Percentiles rank a stretch among this genome's conserved stretches.
phyloP scores from a whole-genome alignment of 2,797 vertebrate species.

The Oreonectes daqikongensis region DNA sequence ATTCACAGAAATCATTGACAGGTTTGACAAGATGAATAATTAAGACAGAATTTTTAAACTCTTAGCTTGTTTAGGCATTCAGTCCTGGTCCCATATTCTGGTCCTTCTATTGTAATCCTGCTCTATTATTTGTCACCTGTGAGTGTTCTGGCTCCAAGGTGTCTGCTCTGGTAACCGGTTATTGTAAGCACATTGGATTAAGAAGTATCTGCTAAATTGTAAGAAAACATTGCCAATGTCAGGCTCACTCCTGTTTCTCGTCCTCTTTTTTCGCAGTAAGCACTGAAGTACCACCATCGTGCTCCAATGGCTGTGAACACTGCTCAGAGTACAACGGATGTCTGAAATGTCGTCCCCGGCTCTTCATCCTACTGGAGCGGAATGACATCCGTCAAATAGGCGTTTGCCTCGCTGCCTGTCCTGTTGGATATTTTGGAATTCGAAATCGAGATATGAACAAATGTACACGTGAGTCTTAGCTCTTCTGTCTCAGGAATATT shows the following conservation, averaged over 20 bases:
- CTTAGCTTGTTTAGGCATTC: no score
- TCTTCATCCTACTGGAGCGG: conserved; percentile 97
- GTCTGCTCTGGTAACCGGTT: background rate
- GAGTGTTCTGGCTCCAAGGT: background rate
- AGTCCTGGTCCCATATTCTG: background rate
- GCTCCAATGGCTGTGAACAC: conserved; percentile 92
- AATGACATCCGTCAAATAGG: conserved; percentile 95
- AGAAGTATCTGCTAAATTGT: background rate
- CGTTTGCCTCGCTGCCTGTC: conserved; percentile 93
- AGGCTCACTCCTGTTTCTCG: conserved; percentile 46
- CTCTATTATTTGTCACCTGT: background rate
- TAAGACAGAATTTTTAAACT: no score
- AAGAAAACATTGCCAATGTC: conserved; percentile 12
- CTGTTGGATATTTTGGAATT: conserved; percentile 92
- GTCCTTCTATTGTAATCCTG: background rate
- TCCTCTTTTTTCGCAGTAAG: conserved; percentile 78
- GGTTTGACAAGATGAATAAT: no score
- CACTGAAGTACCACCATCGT: conserved; percentile 87
- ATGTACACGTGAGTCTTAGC: conserved; percentile 88
- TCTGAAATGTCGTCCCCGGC: conserved; percentile 93
- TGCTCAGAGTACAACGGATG: conserved; percentile 98
- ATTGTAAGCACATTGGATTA: background rate
- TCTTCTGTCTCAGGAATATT: background rate
- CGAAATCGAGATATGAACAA: conserved; percentile 97
- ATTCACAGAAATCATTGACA: background rate